phyloP scores from a whole-genome alignment of 2,888 invertebrate genomes.

The Cremastinae sp. region DNA sequence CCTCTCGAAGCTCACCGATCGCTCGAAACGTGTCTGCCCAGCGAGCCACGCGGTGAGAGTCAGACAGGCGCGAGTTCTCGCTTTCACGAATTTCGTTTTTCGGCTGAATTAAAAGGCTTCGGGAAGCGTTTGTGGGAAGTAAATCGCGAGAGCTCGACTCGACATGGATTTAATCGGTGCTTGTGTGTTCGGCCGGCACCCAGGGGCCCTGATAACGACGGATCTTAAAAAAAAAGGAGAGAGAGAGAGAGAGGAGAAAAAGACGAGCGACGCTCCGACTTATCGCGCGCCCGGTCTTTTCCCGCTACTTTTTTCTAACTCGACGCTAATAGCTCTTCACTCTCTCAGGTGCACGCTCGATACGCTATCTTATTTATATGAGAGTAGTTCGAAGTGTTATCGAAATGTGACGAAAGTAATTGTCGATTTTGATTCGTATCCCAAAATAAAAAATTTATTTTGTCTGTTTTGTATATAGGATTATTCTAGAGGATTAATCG shows the following conservation, averaged over 20 bases:
- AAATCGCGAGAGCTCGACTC: slow-evolving; percentile 56
- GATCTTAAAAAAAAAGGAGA: slow-evolving; percentile 29
- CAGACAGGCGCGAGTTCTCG: background rate
- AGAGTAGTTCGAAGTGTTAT: too few species aligned
- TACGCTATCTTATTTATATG: background rate
- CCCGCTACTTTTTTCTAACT: slow-evolving; percentile 20
- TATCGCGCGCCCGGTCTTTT: slow-evolving; percentile 38
- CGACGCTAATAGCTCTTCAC: slow-evolving; percentile 39
- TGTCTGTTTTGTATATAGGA: too few species aligned
- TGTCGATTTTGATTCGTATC: too few species aligned
- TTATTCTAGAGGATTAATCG: too few species aligned
- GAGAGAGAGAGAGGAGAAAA: slow-evolving; percentile 5
- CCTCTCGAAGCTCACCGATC: slow-evolving; percentile 20
- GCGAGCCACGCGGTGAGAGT: too few species aligned
- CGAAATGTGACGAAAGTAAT: too few species aligned
- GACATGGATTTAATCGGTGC: slow-evolving; percentile 68
- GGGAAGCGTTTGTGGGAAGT: background rate
- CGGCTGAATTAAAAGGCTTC: background rate
- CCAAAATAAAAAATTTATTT: too few species aligned
- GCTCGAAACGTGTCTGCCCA: slow-evolving; percentile 1
- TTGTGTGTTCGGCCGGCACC: slow-evolving; percentile 59
- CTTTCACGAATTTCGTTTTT: background rate
- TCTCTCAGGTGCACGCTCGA: slow-evolving; percentile 27
- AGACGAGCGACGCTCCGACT: slow-evolving; percentile 8
- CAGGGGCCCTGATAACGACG: slow-evolving; percentile 45